phyloP scores from a whole-genome alignment of 2,888 invertebrate species.

The Cryptosula pallasiana region DNA sequence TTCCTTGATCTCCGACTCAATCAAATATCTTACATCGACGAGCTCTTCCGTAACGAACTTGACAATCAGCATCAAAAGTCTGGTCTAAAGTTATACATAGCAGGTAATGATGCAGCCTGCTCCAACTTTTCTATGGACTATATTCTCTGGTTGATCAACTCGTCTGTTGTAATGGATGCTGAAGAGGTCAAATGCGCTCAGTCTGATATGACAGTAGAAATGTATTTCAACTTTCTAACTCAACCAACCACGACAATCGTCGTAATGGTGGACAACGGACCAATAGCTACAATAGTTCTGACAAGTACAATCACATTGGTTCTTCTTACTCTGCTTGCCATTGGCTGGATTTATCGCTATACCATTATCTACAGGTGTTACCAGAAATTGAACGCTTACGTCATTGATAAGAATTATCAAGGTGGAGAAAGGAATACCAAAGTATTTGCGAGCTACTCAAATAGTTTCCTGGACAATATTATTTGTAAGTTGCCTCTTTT shows the following conservation, averaged over 20 bases:
- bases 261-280: background rate
- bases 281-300: background rate
- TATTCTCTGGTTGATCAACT: background rate
- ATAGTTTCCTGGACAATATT: background rate
- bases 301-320: background rate
- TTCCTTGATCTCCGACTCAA: background rate
- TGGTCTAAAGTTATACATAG: background rate
- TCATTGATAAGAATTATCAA: background rate
- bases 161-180: background rate
- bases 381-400: background rate
- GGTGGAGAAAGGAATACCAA: background rate
- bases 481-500: background rate
- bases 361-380: background rate
- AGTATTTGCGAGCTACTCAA: background rate
- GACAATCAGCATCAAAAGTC: background rate
- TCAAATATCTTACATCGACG: background rate
- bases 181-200: background rate
- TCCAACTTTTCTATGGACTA: background rate
- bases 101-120: background rate
- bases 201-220: background rate
- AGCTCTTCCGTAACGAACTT: background rate
- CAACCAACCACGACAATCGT: background rate
- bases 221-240: background rate
- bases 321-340: background rate
- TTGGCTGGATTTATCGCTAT: background rate